Evolutionary conservation across 2,888 invertebrate genomes (phyloP).

Genomic region (Aspidapion aeneum): DNA sequence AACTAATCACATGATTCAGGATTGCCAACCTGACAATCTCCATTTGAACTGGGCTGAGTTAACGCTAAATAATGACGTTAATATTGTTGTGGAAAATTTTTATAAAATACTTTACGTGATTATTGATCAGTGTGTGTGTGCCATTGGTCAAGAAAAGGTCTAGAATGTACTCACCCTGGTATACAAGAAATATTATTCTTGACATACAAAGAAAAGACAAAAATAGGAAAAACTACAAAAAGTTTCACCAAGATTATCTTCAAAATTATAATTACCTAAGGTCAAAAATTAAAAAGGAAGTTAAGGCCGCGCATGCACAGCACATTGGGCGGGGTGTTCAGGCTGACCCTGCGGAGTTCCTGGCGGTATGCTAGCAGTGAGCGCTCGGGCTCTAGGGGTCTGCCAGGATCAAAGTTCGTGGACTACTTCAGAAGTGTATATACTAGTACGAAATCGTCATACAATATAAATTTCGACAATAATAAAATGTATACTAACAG

Average conservation of each 20-base stretch:
- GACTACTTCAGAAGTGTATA: background rate
- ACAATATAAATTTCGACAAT: background rate
- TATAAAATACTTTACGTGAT: background rate
- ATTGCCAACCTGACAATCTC: no score
- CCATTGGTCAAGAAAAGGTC: background rate
- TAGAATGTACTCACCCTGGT: background rate
- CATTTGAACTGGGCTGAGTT: no score
- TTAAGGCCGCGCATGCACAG: background rate
- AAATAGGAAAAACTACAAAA: constrained; percentile 1
- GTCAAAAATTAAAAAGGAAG: background rate
- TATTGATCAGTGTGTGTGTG: background rate
- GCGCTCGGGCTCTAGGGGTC: background rate
- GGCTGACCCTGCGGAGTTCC: background rate
- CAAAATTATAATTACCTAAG: constrained; percentile 1
- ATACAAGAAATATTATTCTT: background rate
- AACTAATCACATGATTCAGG: no score
- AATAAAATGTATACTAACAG: background rate
- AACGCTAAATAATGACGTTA: background rate
- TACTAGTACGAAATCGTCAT: background rate
- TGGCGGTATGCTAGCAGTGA: background rate
- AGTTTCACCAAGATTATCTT: background rate
- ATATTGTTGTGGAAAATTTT: background rate
- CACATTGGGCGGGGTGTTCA: background rate
- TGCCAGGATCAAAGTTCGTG: background rate
- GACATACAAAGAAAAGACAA: background rate